A percentile compares a stretch with the other conserved stretches of the same genome.
Evolutionary conservation across 2,888 invertebrate genomes (phyloP).

Genomic region (Temnothorax unifasciatus): DNA sequence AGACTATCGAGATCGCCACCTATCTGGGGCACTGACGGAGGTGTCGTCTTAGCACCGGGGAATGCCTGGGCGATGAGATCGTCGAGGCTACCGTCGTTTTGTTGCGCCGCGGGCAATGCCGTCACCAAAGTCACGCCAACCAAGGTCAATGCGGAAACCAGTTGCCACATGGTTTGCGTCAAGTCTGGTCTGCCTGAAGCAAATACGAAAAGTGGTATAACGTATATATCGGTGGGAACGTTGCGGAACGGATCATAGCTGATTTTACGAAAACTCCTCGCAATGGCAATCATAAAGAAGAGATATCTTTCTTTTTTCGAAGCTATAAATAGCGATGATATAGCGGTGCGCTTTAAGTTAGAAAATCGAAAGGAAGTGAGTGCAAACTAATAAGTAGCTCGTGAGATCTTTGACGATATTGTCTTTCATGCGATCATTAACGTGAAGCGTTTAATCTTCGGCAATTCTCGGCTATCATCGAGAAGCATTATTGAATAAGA

Average conservation of each 20-base stretch:
- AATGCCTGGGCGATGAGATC: slow-evolving; percentile 59
- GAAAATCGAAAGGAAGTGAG: background rate
- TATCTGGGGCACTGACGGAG: slow-evolving; percentile 24
- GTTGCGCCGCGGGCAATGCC: slow-evolving; percentile 67
- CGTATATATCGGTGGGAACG: background rate
- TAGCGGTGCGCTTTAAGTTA: background rate
- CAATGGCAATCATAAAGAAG: background rate
- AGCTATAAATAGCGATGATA: slow-evolving; percentile 43
- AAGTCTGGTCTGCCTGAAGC: background rate
- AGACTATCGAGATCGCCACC: slow-evolving; percentile 16
- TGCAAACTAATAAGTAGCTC: background rate
- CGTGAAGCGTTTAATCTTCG: background rate
- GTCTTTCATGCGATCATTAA: background rate
- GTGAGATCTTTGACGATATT: background rate
- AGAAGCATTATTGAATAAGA: slow-evolving; percentile 1
- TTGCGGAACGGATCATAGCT: background rate
- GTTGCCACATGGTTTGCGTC: slow-evolving; percentile 86
- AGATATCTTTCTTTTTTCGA: background rate
- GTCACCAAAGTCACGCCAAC: slow-evolving; percentile 59
- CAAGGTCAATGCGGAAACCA: slow-evolving; percentile 94
- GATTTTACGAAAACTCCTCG: background rate
- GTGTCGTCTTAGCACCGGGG: background rate
- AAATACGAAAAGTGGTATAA: background rate
- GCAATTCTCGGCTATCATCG: background rate
- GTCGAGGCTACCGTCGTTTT: slow-evolving; percentile 55